Conservation (phyloP, 2,797 vertebrate species). For the Scleropages formosus region DNA sequence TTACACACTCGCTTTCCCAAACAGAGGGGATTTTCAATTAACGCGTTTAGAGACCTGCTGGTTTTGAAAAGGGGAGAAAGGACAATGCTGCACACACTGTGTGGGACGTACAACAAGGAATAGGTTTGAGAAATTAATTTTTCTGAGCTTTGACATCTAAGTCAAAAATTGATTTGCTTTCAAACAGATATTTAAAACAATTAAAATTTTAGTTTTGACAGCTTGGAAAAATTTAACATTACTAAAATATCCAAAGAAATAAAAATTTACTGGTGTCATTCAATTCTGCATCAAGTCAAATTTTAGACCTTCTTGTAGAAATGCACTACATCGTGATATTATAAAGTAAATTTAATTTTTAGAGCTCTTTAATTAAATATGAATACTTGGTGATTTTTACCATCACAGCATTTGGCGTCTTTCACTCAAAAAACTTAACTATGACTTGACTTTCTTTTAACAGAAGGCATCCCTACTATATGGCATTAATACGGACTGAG, state of each 20-base stretch:
- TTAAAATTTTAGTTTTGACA: neutral
- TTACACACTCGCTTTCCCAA: constrained; percentile 9
- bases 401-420: too few relatives aligned
- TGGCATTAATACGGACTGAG: neutral
- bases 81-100: neutral
- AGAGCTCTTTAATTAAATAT: too few relatives aligned
- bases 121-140: neutral
- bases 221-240: neutral
- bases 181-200: neutral
- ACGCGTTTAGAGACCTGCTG: constrained; percentile 16
- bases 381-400: too few relatives aligned
- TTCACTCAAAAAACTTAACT: too few relatives aligned
- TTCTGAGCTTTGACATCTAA: neutral
- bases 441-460: too few relatives aligned
- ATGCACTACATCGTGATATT: too few relatives aligned
- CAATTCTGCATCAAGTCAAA: too few relatives aligned
- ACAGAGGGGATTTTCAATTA: constrained; percentile 12
- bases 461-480: too few relatives aligned
- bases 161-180: neutral
- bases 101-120: neutral
- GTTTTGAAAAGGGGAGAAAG: neutral
- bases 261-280: too few relatives aligned
- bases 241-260: too few relatives aligned
- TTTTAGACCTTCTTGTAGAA: too few relatives aligned
- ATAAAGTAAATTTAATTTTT: too few relatives aligned